A percentile compares a stretch with the other conserved stretches of the same genome.
Evolutionary conservation across 2,888 invertebrate species (phyloP).

Genomic region (Leptarthrus brevirostris): DNA sequence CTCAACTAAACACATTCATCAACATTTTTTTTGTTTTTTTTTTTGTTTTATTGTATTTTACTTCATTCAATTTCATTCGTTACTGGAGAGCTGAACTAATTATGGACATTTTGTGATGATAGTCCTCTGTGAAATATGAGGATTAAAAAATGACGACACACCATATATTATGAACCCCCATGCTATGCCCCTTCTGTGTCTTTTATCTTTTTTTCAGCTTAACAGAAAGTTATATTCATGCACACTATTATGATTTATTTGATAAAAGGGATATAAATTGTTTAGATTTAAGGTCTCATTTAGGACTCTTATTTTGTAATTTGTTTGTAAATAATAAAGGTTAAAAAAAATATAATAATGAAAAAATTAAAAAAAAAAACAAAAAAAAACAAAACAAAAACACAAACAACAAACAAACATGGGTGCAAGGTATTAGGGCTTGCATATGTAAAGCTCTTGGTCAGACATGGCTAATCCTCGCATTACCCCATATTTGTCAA

Average conservation of each 20-base stretch:
- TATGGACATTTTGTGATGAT: conserved; percentile 9
- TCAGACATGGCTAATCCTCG: not conserved
- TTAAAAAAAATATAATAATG: conserved; percentile 61
- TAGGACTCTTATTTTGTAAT: conserved; percentile 57
- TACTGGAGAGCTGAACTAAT: conserved; percentile 14
- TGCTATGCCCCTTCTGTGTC: conserved; percentile 57
- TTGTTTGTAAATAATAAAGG: conserved; percentile 66
- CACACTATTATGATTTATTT: conserved; percentile 11
- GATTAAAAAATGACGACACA: conserved; percentile 13
- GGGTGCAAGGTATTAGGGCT: not conserved
- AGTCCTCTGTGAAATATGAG: conserved; percentile 5
- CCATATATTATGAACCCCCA: conserved; percentile 54
- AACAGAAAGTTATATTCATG: conserved; percentile 52
- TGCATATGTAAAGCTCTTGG: not conserved
- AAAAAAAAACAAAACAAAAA: conserved; percentile 58
- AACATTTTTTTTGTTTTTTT: conserved; percentile 9
- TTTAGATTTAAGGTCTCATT: conserved; percentile 45
- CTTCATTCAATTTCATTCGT: conserved; percentile 12
- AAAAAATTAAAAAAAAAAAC: conserved; percentile 55
- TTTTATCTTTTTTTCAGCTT: conserved; percentile 69
- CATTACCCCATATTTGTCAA: not conserved
- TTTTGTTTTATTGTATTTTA: conserved; percentile 8
- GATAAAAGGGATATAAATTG: conserved; percentile 26
- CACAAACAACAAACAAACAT: conserved; percentile 59
- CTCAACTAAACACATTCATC: conserved; percentile 31